Conservation (phyloP, 2,113 vertebrate species). For the Cavia aperea region DNA sequence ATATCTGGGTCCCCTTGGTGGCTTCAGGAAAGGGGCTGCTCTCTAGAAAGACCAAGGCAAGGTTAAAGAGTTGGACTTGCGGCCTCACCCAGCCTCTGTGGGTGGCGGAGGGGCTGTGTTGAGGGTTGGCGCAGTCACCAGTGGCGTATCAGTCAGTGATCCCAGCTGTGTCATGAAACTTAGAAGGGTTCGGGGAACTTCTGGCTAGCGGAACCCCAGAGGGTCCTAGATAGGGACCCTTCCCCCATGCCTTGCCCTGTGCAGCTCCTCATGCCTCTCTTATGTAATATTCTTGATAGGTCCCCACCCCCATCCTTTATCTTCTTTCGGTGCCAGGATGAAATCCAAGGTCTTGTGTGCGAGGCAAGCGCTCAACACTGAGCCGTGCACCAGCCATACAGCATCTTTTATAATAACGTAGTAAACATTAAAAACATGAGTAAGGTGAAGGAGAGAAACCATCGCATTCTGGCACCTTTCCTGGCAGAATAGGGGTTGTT, state of each 20-base stretch:
- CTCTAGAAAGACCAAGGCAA: neutral
- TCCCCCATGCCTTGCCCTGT: neutral
- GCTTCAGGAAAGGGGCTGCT: neutral
- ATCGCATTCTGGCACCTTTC: accelerated
- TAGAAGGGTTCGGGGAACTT: neutral
- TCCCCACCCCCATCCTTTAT: neutral
- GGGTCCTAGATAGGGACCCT: neutral
- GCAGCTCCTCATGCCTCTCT: neutral
- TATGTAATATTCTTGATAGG: neutral
- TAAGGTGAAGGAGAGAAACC: accelerated
- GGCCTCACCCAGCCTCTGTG: neutral
- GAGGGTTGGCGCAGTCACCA: no score
- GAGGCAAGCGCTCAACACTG: neutral
- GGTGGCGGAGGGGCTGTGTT: no score
- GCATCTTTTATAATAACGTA: neutral
- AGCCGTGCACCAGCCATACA: neutral
- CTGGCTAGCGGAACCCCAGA: neutral
- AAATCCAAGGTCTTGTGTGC: neutral
- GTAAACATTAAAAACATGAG: no score
- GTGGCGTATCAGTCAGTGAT: neutral
- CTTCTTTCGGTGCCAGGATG: neutral
- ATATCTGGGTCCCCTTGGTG: neutral
- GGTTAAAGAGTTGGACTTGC: neutral
- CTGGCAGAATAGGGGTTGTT: accelerated
- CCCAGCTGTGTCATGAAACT: neutral